phyloP scores from a whole-genome alignment of 2,797 vertebrate species.

The Crocodylus rhombifer region DNA sequence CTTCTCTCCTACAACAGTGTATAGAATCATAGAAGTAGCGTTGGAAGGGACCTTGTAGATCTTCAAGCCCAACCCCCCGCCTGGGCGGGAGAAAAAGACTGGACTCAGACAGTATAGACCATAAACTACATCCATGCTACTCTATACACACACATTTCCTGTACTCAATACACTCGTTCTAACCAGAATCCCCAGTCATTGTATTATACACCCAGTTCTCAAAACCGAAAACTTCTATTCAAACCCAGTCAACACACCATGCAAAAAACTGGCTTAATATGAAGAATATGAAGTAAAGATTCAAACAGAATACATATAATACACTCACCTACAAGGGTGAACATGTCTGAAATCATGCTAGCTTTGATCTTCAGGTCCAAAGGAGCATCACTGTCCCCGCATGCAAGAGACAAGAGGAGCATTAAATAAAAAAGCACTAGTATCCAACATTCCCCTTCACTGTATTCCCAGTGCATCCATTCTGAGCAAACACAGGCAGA shows the following conservation, averaged over 20 bases:
- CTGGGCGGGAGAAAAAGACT: too few relatives aligned
- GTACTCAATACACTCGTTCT: background rate
- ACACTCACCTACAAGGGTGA: conserved; percentile 96
- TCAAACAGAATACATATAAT: background rate
- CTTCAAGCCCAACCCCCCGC: too few relatives aligned
- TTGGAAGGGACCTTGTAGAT: too few relatives aligned
- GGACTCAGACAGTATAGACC: background rate
- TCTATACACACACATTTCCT: background rate
- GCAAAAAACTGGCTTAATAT: background rate
- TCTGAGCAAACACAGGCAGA: background rate
- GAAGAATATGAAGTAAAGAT: background rate
- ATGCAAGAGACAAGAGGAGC: conserved; percentile 48
- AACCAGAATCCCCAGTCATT: background rate
- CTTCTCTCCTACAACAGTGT: background rate
- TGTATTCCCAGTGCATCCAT: background rate
- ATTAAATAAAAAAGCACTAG: background rate
- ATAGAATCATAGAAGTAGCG: background rate
- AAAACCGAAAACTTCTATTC: background rate
- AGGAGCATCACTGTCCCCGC: conserved; percentile 89
- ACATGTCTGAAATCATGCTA: conserved; percentile 99
- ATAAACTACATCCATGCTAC: background rate
- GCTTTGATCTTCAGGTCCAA: conserved; percentile 99
- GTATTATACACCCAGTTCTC: background rate
- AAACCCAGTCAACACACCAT: background rate
- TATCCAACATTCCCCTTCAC: background rate